These are phyloP conservation scores for Buceros bicornis DNA, from an alignment of 2,797 vertebrate genomes.

Conservation along the genomic window DNA sequence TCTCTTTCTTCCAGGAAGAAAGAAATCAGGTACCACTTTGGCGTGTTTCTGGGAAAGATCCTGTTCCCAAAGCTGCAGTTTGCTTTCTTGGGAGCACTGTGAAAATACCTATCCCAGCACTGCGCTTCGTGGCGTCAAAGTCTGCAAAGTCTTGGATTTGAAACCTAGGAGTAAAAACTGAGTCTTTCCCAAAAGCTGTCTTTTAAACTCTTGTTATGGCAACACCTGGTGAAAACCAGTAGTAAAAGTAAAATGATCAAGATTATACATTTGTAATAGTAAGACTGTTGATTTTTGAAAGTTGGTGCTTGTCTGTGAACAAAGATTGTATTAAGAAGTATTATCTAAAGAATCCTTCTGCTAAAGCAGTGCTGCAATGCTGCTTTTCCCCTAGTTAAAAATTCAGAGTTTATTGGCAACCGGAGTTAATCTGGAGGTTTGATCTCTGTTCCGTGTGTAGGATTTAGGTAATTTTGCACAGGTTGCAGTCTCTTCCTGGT, in stretches of 20 bases:
- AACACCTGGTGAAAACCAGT: background rate
- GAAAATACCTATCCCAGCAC: background rate
- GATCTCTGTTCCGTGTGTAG: constrained; percentile 36
- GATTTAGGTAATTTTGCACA: constrained; percentile 38
- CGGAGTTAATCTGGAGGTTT: constrained; percentile 17
- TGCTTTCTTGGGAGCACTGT: background rate
- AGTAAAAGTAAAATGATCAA: background rate
- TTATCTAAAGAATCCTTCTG: background rate
- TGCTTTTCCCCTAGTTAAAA: background rate
- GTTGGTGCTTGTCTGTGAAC: background rate
- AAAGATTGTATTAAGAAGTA: background rate
- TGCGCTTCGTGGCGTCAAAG: fast-evolving
- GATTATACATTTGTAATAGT: background rate
- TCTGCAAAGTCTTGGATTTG: background rate
- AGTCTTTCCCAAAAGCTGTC: background rate
- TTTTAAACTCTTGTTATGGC: background rate
- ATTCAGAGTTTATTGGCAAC: background rate
- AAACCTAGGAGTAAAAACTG: background rate
- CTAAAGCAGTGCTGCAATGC: background rate
- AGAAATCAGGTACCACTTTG: background rate
- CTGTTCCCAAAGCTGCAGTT: background rate
- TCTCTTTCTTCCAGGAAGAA: background rate
- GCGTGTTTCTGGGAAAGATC: background rate
- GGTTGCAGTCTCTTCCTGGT: background rate
- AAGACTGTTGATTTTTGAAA: background rate